Evolutionary conservation across 1,140 invertebrate genomes (phyloP).

Genomic region (Drosophila tropicalis): DNA sequence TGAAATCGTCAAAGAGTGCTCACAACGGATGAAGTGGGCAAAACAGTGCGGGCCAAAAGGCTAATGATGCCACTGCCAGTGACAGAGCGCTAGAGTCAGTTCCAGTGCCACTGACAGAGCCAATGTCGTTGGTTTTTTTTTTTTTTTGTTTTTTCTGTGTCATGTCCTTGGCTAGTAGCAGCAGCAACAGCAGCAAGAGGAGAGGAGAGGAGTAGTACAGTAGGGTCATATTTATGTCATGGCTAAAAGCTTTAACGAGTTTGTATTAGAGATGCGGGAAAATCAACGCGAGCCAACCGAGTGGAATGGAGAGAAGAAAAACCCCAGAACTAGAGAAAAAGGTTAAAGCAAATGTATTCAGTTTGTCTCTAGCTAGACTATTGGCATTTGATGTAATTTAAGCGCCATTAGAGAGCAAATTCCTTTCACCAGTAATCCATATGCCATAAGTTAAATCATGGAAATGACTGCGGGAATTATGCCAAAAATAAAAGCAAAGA

Average conservation of each 20-base stretch:
- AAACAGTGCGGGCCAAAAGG: conserved; percentile 35
- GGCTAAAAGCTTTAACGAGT: conserved; percentile 38
- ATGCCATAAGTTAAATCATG: conserved; percentile 55
- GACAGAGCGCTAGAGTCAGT: neutral
- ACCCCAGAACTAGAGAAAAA: neutral
- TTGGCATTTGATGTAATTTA: conserved; percentile 9
- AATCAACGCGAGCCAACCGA: conserved; percentile 3
- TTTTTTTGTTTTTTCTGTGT: conserved; percentile 13
- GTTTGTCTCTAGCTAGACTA: conserved; percentile 12
- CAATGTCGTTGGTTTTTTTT: neutral
- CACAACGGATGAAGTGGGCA: neutral
- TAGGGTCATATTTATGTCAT: conserved; percentile 67
- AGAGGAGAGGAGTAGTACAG: neutral
- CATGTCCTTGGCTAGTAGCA: conserved; percentile 29
- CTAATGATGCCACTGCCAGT: conserved; percentile 52
- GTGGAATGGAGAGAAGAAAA: neutral
- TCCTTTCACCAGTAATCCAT: conserved; percentile 2
- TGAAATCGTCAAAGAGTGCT: neutral
- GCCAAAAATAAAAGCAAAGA: conserved; percentile 47
- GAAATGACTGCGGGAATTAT: conserved; percentile 64
- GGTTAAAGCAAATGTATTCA: neutral
- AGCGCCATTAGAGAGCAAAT: conserved; percentile 7
- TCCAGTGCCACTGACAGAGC: neutral
- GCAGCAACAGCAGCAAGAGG: too few species aligned
- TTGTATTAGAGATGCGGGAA: conserved; percentile 9